These are phyloP conservation scores for Silurus meridionalis DNA, from an alignment of 2,113 vertebrate species.

Conservation along the genomic window DNA sequence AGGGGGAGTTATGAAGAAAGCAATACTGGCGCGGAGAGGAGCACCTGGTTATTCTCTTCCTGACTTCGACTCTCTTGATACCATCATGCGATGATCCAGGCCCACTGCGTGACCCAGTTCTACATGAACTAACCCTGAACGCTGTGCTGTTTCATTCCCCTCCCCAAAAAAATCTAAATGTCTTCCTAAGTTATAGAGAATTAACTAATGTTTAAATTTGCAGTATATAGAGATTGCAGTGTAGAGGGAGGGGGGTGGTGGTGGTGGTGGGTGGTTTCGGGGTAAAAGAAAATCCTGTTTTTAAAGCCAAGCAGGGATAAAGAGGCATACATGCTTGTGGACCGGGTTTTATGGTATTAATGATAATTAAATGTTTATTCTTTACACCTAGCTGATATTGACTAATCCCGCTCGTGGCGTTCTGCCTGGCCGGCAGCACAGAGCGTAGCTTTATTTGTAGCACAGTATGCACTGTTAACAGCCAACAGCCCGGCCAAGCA, in stretches of 20 bases:
- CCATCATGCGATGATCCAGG: slow-evolving; percentile 9
- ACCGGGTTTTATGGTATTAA: slow-evolving; percentile 43
- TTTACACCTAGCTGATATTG: slow-evolving; percentile 51
- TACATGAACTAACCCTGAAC: neutral
- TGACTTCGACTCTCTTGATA: neutral
- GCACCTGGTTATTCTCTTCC: slow-evolving; percentile 13
- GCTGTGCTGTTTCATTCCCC: neutral
- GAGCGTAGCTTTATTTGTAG: slow-evolving; percentile 68
- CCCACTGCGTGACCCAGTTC: slow-evolving; percentile 1
- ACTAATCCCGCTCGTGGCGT: slow-evolving; percentile 41
- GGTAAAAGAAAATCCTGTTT: neutral
- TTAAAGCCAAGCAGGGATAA: slow-evolving; percentile 28
- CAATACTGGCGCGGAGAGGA: neutral
- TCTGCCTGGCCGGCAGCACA: slow-evolving; percentile 44
- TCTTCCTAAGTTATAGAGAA: neutral
- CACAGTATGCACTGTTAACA: slow-evolving; percentile 63
- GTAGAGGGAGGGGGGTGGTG: neutral
- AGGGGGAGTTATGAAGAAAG: slow-evolving; percentile 15
- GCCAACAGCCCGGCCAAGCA: slow-evolving; percentile 62
- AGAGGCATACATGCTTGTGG: neutral
- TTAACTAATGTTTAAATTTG: neutral
- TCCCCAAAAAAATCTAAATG: neutral
- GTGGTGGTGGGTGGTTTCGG: too few relatives aligned
- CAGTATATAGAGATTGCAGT: too few relatives aligned
- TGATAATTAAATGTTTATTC: slow-evolving; percentile 53